Evolutionary conservation across 2,113 vertebrate species (phyloP), one percentile per base, ranked within the genome.

Genomic region (Vicugna pacos): DNA sequence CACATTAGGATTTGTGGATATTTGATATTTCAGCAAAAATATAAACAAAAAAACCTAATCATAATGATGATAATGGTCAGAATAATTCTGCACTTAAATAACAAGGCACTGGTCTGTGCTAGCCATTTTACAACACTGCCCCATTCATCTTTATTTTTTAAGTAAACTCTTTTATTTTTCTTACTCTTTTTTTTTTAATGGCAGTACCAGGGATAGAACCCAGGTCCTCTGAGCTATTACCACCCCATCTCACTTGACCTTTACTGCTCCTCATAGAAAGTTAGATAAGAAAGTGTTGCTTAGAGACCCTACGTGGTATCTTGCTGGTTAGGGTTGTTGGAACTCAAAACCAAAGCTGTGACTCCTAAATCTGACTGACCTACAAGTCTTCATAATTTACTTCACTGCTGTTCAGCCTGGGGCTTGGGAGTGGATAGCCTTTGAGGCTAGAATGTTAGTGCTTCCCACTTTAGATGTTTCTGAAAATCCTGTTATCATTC

Each of bases 181-280:
- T 42, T 42, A 42, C 38, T 42, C 38, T 42, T 42, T 42, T 42
- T 42, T 42, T 42, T 42, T 42, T 42, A 42, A 42, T 42, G 38
- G 38, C 38, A 42, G 38, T 42, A 42, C 38, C 38, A 42, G 38
- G 38, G 38, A 5, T 42, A 42, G 38, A 42, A 42, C 38, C 38
- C 38, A 42, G 38, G 38, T 42, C 38, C 38, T 42, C 38, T 42
- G 38, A 42, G 38, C 38, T 42, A 42, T 42, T 42, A 42, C 38
- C 38, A 42, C 38, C 38, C 38, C 38, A 42, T 42, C 38, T 42
- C 30, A 62, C 35, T 81, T 50, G 73, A 70, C 60, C 88, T 67
- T 79, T n/a, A 72, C 12, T 72, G 42, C 42, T 82, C 35, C 93
- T 52, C 32, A 50, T 46, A 97, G 79, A 91, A 82, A 32, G 30